Percentiles rank a stretch among this genome's conserved stretches.
These are phyloP conservation scores for Camponotus floridanus DNA, from an alignment of 1,140 invertebrate species.

Conservation along the genomic window DNA sequence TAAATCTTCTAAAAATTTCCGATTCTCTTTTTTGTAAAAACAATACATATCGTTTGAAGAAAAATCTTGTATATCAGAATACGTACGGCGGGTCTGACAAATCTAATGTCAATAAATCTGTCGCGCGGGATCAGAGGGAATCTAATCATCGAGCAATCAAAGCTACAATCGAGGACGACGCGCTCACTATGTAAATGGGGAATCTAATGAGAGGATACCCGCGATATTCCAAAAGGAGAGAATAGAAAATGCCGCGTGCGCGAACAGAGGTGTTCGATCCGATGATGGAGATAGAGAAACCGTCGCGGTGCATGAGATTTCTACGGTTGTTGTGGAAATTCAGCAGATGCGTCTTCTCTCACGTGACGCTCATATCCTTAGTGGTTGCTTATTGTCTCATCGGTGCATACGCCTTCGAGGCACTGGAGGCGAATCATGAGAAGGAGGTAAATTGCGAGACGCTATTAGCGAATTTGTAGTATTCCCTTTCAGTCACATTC, in stretches of 20 bases:
- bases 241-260: constrained; percentile 66
- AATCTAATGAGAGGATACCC: constrained; percentile 42
- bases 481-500: background rate
- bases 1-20: background rate
- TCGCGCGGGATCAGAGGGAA: background rate
- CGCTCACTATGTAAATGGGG: constrained; percentile 43
- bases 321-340: constrained; percentile 91
- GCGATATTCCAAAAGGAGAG: background rate
- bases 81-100: background rate
- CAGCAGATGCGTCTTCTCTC: constrained; percentile 93
- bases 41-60: background rate
- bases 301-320: constrained; percentile 85
- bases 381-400: constrained; percentile 96
- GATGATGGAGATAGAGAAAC: constrained; percentile 72
- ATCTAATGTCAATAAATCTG: background rate
- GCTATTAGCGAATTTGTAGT: background rate
- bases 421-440: constrained; percentile 92
- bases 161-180: constrained; percentile 13
- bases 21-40: background rate
- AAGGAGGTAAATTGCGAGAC: constrained; percentile 87
- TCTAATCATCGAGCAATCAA: constrained; percentile 41
- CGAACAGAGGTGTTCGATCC: constrained; percentile 72
- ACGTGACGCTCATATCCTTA: constrained; percentile 94
- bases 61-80: background rate
- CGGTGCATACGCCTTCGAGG: constrained; percentile 94